Base-by-base conservation (phyloP, 2,888 invertebrate species). In the Euplexia lucipara region DNA sequence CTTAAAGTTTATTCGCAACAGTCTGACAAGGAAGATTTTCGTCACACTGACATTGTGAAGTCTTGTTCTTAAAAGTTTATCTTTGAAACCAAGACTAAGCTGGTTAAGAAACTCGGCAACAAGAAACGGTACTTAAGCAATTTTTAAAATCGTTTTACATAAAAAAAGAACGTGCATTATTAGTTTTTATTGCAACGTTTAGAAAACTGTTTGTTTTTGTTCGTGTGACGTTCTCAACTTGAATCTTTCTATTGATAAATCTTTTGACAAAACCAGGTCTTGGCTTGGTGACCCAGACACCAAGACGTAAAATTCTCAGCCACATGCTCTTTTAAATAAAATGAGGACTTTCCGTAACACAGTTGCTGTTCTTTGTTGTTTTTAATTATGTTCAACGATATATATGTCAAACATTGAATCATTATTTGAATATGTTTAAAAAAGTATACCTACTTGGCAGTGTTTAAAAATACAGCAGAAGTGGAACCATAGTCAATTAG, bases 181-280 rank as follows among this genome's bases (percentile, higher is more conserved):
- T 42, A 44, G 30, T 44, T 2, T 66, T 67, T 63, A 76, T 68
- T 63, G 60, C 58, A 71, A 54, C 59, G 30, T 49, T 76, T 62
- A 47, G 45, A 42, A 52, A 64, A 51, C 49, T 69, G 45, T 63
- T 63, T 63, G 62, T 61, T 56, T 51, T 47, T 52, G 37, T 45
- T 51, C 47, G 12, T 53, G 35, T 41, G 42, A 57, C 52, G 48
- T 9, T 59, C 20, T 26, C 42, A n/a, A 41, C 52, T 41, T 34
- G 47, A 62, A 48, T 57, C 18, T 30, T 32, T 44, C 51, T 62
- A 62, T 57, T 57, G 57, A 69, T 63, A 63, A 62, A 52, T 52
- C 1, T 52, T 57, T 56, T 57, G 53, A 57, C 63, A 72, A 75
- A 69, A 72, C 26, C 63, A 69, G 56, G 44, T 69, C 51, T 56